Evolutionary conservation across 1,140 invertebrate genomes (phyloP), one percentile per base, ranked within the genome.

Genomic region (Neodiprion lecontei): DNA sequence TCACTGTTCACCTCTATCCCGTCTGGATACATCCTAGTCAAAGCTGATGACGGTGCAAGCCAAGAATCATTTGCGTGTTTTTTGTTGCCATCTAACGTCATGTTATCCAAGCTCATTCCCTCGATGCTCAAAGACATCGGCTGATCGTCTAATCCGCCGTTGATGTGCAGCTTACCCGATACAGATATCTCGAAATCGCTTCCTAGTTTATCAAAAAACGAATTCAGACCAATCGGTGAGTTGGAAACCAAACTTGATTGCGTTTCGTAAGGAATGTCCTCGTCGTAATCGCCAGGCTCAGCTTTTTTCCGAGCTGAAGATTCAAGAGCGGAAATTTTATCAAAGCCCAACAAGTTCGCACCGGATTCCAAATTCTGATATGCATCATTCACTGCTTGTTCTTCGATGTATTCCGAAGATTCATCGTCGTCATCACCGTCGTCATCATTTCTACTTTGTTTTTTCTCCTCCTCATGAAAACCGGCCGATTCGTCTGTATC

Each of bases 101-200:
- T 17, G n/a, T 61, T 61, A 17, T 61, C 53, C 11, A 61, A 12
- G 53, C 53, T 61, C 4, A 61, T 4, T 61, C 53, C 53, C 11
- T 80, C 76, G 66, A 82, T 77, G 49, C 76, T 80, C 47, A 82
- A 79, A 11, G 80, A 78, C 68, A 83, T 67, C 1, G 80, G 76
- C 0, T 67, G 76, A 23, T 74, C 77, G 48, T 78, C 75, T 17
- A 14, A 17, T 14, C 70, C 79, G 48, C 74, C 78, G 23, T 77
- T 73, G 12, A 81, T 68, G 74, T 82, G 81, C 69, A 83, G 78
- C 40, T 77, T 81, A 8, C 82, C 82, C 1, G 67, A 80, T 12
- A 82, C 61, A 0, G 81, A 83, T 69, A 83, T 83, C 7, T 77
- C 79, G 23, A 80, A 79, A 53, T 73, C 79, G 7, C 76, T 75